Conservation (phyloP, 1,140 invertebrate species). For the Procambarus clarkii region DNA sequence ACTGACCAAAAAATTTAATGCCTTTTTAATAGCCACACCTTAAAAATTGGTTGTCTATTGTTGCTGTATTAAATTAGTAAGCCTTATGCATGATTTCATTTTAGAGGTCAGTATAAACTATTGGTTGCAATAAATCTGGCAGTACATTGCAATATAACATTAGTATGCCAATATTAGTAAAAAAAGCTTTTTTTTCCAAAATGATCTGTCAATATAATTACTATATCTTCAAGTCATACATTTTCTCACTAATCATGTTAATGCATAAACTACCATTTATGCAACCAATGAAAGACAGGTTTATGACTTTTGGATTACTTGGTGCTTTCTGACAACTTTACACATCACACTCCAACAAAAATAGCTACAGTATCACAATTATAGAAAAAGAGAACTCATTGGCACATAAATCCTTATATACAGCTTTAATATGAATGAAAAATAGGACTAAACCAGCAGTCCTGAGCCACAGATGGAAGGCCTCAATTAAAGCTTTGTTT, state of each 20-base stretch:
- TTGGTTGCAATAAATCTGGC: background rate
- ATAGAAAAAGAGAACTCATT: conserved; percentile 53
- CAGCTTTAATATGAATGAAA: conserved; percentile 45
- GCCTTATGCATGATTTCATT: background rate
- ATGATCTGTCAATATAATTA: background rate
- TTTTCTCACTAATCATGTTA: conserved; percentile 3
- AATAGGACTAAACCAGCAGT: conserved; percentile 42
- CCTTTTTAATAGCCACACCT: background rate
- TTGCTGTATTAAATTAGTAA: background rate
- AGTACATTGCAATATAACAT: background rate
- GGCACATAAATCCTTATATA: conserved; percentile 67
- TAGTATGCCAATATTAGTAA: background rate
- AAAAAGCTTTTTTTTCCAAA: background rate
- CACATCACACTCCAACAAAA: conserved; percentile 39
- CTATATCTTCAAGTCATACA: background rate
- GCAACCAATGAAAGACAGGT: conserved; percentile 19
- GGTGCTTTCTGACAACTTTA: background rate
- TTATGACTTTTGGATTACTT: conserved; percentile 33
- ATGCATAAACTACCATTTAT: conserved; percentile 7
- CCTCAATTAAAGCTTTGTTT: conserved; percentile 2
- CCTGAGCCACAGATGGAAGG: conserved; percentile 32
- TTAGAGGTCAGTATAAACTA: background rate
- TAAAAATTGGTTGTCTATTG: background rate
- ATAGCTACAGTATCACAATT: conserved; percentile 20
- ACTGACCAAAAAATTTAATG: background rate